Evolutionary conservation across 1,140 invertebrate genomes (phyloP), one percentile per base, ranked within the genome.

Genomic region (Eufriesea mexicana): DNA sequence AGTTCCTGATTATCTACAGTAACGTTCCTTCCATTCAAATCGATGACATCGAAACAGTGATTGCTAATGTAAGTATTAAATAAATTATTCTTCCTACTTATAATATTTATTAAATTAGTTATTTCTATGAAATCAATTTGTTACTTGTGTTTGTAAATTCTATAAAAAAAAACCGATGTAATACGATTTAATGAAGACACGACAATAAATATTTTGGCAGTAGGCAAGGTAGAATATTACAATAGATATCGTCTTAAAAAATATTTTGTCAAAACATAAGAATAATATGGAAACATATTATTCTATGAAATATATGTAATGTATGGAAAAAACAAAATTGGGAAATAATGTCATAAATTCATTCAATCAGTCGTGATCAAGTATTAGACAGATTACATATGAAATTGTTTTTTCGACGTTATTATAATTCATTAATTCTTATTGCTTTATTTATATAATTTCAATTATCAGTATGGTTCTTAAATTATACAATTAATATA

Each of bases 11-110:
- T 51, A 83, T 83, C 80, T 77, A 25, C 5, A 47, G 49, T 75
- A 67, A 47, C 25, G 51, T 67, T 49, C 25, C 23, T 18, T 35
- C 35, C 35, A 42, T 81, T 81, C 61, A 42, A 81, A 75, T 81
- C 79, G 51, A 81, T 81, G 72, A 55, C 16, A 57, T 20, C n/a
- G 35, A 14, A 35, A 2, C 45, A 45, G 4, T 23, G 25, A 20
- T 42, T 55, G 18, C 1, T 75, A 42, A 49, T 23, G 62, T 59
- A 66, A 75, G 61, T 55, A 28, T 55, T 73, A 76, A 45, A 74
- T 81, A 28, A 55, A 35, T 51, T 54, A 55, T 45, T 28, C 20
- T 42, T 0, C 25, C 2, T 51, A 42, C 47, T 47, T 6, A 0
- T 7, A 35, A 16, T 5, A 8, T 25, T 49, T 0, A 2, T 25